Base-by-base conservation (phyloP, 1,140 invertebrate species). In the Aphelenchoides besseyi region DNA sequence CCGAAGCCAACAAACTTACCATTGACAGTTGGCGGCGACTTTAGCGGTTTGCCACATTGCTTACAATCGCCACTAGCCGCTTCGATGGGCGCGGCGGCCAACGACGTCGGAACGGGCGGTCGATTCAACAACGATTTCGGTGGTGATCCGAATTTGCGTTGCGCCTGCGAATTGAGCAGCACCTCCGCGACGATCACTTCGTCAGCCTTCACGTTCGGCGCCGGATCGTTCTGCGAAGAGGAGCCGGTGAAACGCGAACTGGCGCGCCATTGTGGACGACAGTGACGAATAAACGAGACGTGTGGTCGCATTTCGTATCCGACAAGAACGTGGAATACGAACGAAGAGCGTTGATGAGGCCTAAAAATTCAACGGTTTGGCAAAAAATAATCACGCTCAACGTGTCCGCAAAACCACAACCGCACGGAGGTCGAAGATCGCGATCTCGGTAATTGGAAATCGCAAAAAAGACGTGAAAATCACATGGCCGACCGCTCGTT, bases 11-110 rank as follows among this genome's bases (percentile, higher is more conserved):
- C 26, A 26, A 61, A 67, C 71, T 18, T 37, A 72, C 71, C 9
- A 53, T 73, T 73, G 52, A 70, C 66, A 33, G 72, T 73, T 28
- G 72, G 72, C 26, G 54, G 29, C 35, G 5, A 8, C 30, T 68
- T 70, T 54, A 73, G 55, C 35, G 68, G 68, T 9, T 73, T 73
- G 1, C 30, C 32, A 36, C 52, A 70, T n/a, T 33, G 69, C 0
- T n/a, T 2, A 26, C 69, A 73, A 52, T 70, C 62, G 18, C n/a
- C 62, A 28, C 29, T n/a, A 18, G 33, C 71, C 71, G 35, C 68
- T 23, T 59, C 55, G 18, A 8, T 33, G 23, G 5, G 55, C 5
- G 55, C 5, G 23, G 41, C 41, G 41, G 41, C 41, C 12, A 48
- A 23, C 12, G 41, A 12, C 12, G 12, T 12, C 41, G 41, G 41